Conservation (phyloP, 2,797 vertebrate genomes). For the Hipposideros larvatus region DNA sequence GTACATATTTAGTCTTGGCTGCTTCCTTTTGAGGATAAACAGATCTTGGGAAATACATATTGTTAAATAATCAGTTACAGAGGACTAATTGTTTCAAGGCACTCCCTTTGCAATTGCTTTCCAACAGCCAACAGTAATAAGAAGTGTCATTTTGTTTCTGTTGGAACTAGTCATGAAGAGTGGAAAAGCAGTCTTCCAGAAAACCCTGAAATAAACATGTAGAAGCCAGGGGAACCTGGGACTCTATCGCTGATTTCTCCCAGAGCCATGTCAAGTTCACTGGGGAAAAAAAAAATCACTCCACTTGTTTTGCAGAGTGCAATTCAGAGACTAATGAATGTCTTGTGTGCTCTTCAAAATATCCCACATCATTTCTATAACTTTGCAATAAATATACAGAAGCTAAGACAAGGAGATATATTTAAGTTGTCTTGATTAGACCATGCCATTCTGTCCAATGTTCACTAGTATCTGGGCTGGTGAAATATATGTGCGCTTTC, state of each 20-base stretch:
- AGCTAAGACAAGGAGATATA: not conserved
- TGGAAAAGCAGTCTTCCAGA: constrained; percentile 67
- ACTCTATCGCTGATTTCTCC: constrained; percentile 55
- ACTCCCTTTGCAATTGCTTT: constrained; percentile 78
- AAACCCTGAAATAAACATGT: constrained; percentile 74
- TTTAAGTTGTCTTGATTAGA: constrained; percentile 23
- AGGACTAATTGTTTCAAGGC: constrained; percentile 84
- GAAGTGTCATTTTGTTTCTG: constrained; percentile 82
- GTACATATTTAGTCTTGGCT: constrained; percentile 68
- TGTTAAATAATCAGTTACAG: constrained; percentile 81
- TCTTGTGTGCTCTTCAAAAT: constrained; percentile 17
- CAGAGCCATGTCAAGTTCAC: constrained; percentile 63
- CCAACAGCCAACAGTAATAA: constrained; percentile 74
- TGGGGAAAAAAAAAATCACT: not conserved
- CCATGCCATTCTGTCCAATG: not conserved
- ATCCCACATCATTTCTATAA: not conserved
- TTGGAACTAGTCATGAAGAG: constrained; percentile 71
- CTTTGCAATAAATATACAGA: constrained; percentile 45
- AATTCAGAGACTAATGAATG: constrained; percentile 47
- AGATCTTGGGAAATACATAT: constrained; percentile 82
- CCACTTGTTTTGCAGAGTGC: constrained; percentile 23
- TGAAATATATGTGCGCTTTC: not conserved
- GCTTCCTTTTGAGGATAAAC: constrained; percentile 65
- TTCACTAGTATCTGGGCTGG: not conserved
- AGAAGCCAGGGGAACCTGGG: constrained; percentile 47